Percentiles rank a stretch among this genome's conserved stretches.
These are phyloP conservation scores for Heliocidaris tuberculata DNA, from an alignment of 35 echinoderm and acorn worm genomes.

Conservation along the genomic window DNA sequence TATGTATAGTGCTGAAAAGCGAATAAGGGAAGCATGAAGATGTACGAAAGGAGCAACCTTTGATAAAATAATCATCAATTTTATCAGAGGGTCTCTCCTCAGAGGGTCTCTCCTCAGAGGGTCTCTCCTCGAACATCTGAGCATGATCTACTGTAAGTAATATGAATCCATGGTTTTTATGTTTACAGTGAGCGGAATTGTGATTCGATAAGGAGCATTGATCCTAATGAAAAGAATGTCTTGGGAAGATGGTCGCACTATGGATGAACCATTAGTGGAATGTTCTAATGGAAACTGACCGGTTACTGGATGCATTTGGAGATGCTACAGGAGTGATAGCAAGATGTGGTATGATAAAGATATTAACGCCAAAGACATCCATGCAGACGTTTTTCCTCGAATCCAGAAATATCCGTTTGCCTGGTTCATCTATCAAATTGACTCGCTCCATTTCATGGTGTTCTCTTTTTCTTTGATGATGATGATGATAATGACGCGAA, in stretches of 20 bases:
- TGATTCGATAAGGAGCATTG: too few relatives aligned
- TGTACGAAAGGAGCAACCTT: not conserved
- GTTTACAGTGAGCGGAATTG: too few relatives aligned
- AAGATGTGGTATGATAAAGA: not conserved
- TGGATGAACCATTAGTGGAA: too few relatives aligned
- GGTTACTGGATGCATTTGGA: not conserved
- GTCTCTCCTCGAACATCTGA: not conserved
- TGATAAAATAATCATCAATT: not conserved
- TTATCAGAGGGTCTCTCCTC: too few relatives aligned
- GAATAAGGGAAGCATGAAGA: not conserved
- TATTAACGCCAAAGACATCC: not conserved
- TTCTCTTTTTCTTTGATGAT: not conserved
- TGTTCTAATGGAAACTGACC: too few relatives aligned
- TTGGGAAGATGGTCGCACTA: too few relatives aligned
- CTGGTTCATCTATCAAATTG: not conserved
- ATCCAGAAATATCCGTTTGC: not conserved
- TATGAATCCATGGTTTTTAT: too few relatives aligned
- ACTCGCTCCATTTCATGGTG: too few relatives aligned
- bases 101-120: not conserved
- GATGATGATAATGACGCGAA: not conserved
- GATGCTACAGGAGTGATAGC: not conserved
- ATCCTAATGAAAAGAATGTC: too few relatives aligned
- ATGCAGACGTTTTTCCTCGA: not conserved
- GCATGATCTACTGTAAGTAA: too few relatives aligned
- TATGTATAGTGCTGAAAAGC: not conserved